These are phyloP conservation scores for Conopomorpha cramerella DNA, from an alignment of 1,140 invertebrate species.

Conservation along the genomic window DNA sequence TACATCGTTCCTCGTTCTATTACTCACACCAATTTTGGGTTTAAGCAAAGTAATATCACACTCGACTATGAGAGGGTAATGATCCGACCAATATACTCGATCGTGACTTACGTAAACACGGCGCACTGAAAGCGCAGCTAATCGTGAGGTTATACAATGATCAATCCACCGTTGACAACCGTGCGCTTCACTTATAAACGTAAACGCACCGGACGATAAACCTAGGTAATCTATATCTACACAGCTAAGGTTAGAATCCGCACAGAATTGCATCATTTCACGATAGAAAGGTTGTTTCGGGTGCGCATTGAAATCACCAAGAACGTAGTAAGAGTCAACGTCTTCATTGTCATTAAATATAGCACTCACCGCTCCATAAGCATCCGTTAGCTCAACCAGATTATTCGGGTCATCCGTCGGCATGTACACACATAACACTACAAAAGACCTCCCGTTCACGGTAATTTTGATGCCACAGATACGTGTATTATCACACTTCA, in stretches of 20 bases:
- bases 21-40: not conserved
- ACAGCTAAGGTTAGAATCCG: not conserved
- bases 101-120: not conserved
- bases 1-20: not conserved
- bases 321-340: conserved; percentile 1
- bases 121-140: not conserved
- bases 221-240: no score
- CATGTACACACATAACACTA: not conserved
- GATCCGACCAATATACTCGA: not conserved
- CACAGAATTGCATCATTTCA: conserved; percentile 1
- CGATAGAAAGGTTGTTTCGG: not conserved
- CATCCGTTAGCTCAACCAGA: not conserved
- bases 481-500: conserved; percentile 1
- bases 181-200: no score
- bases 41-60: not conserved
- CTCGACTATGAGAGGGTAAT: not conserved
- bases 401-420: not conserved
- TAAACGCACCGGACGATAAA: not conserved
- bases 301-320: conserved; percentile 1
- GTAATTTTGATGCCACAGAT: not conserved
- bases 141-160: not conserved
- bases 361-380: not conserved
- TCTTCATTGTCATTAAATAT: not conserved
- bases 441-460: no score
- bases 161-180: not conserved